phyloP scores from a whole-genome alignment of 2,113 vertebrate species.

The Amphiprion ocellaris region DNA sequence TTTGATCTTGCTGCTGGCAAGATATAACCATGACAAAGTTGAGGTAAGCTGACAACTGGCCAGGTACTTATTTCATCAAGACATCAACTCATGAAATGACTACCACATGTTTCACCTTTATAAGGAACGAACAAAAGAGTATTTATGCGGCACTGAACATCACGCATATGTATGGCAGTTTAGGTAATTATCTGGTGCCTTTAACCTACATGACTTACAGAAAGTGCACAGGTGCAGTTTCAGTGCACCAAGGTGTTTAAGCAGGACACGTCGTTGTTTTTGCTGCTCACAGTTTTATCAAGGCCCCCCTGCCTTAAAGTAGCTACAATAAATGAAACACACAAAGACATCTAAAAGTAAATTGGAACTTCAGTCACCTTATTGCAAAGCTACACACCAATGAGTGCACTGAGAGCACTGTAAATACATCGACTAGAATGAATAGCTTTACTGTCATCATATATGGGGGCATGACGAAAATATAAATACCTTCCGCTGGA shows the following conservation, averaged over 20 bases:
- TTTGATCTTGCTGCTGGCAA: constrained; percentile 55
- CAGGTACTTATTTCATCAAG: constrained; percentile 42
- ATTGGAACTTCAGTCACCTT: background rate
- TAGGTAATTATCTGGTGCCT: background rate
- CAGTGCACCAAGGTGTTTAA: background rate
- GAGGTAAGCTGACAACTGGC: constrained; percentile 22
- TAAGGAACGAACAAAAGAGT: background rate
- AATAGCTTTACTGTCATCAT: too few relatives aligned
- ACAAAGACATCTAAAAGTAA: background rate
- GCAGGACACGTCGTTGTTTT: too few relatives aligned
- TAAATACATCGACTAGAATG: too few relatives aligned
- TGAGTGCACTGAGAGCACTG: too few relatives aligned
- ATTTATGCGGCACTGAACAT: background rate
- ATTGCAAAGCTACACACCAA: background rate
- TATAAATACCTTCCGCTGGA: too few relatives aligned
- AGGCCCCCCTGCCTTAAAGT: too few relatives aligned
- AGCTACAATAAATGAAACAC: too few relatives aligned
- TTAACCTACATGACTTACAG: constrained; percentile 17
- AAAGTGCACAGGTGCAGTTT: background rate
- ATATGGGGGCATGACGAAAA: too few relatives aligned
- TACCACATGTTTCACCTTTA: constrained; percentile 53
- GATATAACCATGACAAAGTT: constrained; percentile 9
- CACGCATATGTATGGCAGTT: background rate
- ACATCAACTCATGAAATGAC: constrained; percentile 36
- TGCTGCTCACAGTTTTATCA: too few relatives aligned